Conservation (phyloP, 2,888 invertebrate genomes). For the Hydrotaea diabolus region DNA sequence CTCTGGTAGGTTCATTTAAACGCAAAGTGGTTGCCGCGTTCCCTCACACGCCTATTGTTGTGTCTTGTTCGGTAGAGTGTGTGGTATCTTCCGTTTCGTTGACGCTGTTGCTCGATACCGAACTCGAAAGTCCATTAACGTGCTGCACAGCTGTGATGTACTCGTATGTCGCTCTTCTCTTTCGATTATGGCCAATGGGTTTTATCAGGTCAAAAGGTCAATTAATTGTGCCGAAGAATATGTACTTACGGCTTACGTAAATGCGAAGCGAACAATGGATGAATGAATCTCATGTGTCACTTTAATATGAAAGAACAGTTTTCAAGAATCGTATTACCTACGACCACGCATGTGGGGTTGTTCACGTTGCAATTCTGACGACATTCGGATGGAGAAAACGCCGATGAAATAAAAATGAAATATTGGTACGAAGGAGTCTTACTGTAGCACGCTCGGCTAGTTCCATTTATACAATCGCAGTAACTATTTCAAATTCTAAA, state of each 20-base stretch:
- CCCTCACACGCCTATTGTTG: background rate
- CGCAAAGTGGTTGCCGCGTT: background rate
- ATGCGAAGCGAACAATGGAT: conserved; percentile 14
- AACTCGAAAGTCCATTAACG: conserved; percentile 39
- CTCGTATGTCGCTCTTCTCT: background rate
- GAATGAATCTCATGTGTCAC: background rate
- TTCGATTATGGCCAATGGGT: conserved; percentile 3
- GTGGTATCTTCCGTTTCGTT: background rate
- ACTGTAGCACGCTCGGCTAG: too few species aligned
- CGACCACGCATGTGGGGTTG: too few species aligned
- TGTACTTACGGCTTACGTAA: too few species aligned
- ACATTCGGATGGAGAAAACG: too few species aligned
- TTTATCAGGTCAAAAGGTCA: conserved; percentile 56
- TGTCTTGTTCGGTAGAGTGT: background rate
- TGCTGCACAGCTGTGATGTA: background rate
- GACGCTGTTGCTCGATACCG: background rate
- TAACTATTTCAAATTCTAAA: too few species aligned
- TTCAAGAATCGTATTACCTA: too few species aligned
- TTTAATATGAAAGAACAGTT: background rate
- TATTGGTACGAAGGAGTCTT: too few species aligned
- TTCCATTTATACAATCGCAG: too few species aligned
- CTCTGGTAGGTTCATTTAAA: background rate
- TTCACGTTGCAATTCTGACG: too few species aligned
- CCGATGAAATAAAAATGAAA: too few species aligned
- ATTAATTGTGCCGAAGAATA: conserved; percentile 47